Evolutionary conservation across 2,797 vertebrate species (phyloP).

Genomic region (Carapus acus): DNA sequence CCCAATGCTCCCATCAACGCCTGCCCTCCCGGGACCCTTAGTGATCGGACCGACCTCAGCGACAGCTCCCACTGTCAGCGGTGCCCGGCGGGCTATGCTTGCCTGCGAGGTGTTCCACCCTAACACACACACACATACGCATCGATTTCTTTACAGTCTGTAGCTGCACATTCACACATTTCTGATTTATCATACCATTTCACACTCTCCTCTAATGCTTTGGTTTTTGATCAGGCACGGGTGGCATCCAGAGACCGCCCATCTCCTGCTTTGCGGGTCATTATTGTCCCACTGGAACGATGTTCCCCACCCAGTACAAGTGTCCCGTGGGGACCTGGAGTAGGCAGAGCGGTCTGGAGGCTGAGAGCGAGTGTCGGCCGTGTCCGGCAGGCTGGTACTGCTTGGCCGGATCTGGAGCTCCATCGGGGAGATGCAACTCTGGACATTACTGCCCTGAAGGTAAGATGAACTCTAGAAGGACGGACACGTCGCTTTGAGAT

Average conservation of each 20-base stretch:
- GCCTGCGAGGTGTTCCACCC: conserved; percentile 71
- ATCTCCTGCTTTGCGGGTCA: conserved; percentile 79
- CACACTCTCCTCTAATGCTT: not conserved
- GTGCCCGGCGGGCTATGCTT: conserved; percentile 77
- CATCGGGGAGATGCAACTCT: conserved; percentile 78
- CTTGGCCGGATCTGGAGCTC: conserved; percentile 68
- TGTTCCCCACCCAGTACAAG: conserved; percentile 78
- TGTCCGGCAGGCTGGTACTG: conserved; percentile 87
- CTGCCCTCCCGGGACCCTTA: conserved; percentile 80
- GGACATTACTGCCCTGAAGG: conserved; percentile 85
- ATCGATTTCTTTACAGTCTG: no score
- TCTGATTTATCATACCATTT: not conserved
- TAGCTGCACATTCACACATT: not conserved
- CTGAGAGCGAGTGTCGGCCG: conserved; percentile 65
- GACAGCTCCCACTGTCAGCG: conserved; percentile 81
- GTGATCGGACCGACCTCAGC: conserved; percentile 71
- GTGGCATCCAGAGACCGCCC: conserved; percentile 78
- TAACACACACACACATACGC: not conserved
- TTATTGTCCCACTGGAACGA: conserved; percentile 83
- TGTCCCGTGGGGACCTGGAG: conserved; percentile 88
- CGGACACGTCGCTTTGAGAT: no score
- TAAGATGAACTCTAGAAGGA: conserved; percentile 52
- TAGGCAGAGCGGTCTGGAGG: conserved; percentile 69
- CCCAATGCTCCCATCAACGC: conserved; percentile 71
- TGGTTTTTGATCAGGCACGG: conserved; percentile 73